Evolutionary conservation across 23 tunicate genomes (phyloP).

Genomic region (Styela plicata): DNA sequence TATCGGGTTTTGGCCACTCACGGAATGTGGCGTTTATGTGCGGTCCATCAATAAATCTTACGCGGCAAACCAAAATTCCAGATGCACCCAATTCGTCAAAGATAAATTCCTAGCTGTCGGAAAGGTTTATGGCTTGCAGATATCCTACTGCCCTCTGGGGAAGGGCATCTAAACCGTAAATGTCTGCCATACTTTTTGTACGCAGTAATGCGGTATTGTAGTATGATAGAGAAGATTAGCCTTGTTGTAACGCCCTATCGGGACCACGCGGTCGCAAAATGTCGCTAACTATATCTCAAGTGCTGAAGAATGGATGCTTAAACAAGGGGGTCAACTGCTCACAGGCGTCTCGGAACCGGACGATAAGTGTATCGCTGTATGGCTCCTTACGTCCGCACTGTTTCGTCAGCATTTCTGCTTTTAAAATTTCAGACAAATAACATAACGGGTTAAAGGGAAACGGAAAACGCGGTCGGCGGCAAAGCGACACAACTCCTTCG

Average conservation of each 20-base stretch:
- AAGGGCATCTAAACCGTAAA: background rate
- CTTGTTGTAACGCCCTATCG: background rate
- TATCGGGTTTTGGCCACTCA: no score
- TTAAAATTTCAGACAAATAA: background rate
- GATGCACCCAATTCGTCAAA: no score
- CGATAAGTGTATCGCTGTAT: background rate
- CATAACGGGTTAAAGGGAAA: background rate
- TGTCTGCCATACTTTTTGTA: background rate
- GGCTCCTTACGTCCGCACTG: background rate
- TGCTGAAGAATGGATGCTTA: slow-evolving; percentile 11
- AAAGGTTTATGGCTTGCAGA: background rate
- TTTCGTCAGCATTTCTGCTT: background rate
- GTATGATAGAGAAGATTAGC: background rate
- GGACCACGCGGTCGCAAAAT: background rate
- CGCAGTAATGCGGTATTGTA: background rate
- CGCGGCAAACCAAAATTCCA: no score
- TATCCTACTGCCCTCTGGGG: background rate
- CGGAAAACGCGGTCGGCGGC: background rate
- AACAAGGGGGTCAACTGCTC: slow-evolving; percentile 19
- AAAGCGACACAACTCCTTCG: background rate
- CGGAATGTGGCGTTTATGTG: no score
- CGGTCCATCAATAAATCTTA: no score
- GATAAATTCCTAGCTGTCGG: background rate
- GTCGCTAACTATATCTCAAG: background rate
- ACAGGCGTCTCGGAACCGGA: slow-evolving; percentile 19